Evolutionary conservation across 64 coral and sea anemone species (phyloP).

Genomic region (Platygyra sinensis): DNA sequence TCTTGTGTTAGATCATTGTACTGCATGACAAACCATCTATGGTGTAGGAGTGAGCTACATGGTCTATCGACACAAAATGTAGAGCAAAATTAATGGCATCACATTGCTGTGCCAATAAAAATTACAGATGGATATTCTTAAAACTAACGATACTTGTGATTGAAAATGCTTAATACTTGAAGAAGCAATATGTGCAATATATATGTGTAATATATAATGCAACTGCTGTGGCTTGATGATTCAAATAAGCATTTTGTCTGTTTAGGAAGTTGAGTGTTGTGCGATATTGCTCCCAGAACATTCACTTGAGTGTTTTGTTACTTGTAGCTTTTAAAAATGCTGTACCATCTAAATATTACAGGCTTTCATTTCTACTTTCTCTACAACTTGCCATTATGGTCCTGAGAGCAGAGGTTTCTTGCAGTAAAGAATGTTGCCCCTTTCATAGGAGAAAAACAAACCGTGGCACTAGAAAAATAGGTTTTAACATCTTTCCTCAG

Average conservation of each 20-base stretch:
- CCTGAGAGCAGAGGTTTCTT: constrained; percentile 34
- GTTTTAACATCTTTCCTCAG: too few relatives aligned
- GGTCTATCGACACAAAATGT: neutral
- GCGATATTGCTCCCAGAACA: neutral
- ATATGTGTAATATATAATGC: neutral
- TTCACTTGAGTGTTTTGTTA: neutral
- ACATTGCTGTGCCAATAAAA: neutral
- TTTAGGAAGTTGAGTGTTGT: neutral
- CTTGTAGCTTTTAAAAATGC: neutral
- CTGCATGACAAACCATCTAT: constrained; percentile 18
- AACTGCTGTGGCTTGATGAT: neutral
- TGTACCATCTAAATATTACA: neutral
- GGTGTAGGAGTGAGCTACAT: constrained; percentile 36
- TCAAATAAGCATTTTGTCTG: neutral
- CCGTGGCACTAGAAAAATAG: neutral
- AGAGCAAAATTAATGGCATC: neutral
- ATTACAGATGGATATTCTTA: neutral
- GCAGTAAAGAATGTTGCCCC: neutral
- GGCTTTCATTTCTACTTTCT: neutral
- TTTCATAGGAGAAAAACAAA: constrained; percentile 17
- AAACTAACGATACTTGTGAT: neutral
- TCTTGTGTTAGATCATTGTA: neutral
- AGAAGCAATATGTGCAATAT: neutral
- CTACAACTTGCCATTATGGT: neutral
- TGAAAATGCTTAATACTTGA: neutral